phyloP scores from a whole-genome alignment of 2,888 invertebrate genomes.

The Limenitis camilla region DNA sequence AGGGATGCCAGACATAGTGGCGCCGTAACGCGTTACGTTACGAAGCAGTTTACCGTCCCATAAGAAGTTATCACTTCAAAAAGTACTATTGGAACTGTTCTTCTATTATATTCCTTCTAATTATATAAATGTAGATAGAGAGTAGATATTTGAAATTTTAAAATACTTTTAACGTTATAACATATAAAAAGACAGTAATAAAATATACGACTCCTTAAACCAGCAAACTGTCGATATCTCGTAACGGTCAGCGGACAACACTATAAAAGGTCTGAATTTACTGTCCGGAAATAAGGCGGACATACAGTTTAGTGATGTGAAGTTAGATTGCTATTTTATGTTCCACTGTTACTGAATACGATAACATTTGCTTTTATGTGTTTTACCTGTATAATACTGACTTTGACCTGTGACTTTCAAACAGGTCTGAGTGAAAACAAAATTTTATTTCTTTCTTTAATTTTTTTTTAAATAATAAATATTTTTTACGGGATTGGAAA shows the following conservation, averaged over 20 bases:
- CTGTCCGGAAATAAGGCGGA: constrained; percentile 17
- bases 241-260: constrained; percentile 12
- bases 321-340: constrained; percentile 13
- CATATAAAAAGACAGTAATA: not conserved
- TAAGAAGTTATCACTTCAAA: no score
- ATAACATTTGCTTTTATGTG: not conserved
- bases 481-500: no score
- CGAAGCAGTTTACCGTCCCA: no score
- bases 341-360: constrained; percentile 8
- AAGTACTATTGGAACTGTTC: no score
- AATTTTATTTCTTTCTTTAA: no score
- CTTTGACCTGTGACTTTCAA: no score
- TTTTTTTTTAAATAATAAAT: no score
- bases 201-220: not conserved
- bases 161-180: not conserved
- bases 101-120: no score
- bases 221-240: not conserved
- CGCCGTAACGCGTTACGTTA: no score
- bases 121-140: no score
- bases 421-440: no score
- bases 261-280: constrained; percentile 23
- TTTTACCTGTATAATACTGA: not conserved
- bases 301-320: constrained; percentile 7
- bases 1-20: no score
- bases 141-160: not conserved